Base-by-base conservation (phyloP, 2,797 vertebrate genomes). In the Callimico goeldii region DNA sequence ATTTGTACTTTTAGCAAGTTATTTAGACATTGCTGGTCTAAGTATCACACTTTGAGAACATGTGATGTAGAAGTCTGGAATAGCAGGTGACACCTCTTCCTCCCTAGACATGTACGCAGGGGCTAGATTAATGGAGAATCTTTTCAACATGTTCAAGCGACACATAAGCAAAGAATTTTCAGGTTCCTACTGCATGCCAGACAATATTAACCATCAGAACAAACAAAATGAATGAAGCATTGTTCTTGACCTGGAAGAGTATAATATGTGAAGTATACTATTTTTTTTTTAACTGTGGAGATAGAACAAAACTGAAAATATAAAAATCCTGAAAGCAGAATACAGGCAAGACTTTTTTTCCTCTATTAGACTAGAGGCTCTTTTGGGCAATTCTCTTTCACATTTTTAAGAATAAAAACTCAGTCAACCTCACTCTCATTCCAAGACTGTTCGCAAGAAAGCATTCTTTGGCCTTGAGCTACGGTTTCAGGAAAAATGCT, bases 341-440 rank as follows among this genome's bases (percentile, higher is more conserved):
- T 20, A 9, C 67, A 87, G 76, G n/a, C 41, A 90, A 94, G 84
- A 79, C 26, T 0, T 57, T 95, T 57, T 57, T 91, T 9, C 8
- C 8, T 95, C 0, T 79, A 88, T 85, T 85, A 83, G 24, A 80
- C 19, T 79, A 58, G 4, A 0, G 22, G 48, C 86, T 95, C 19
- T 33, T 33, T 67, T 48, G 64, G 33, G 58, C 55, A 75, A 93
- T 58, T 24, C 55, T 91, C n/a, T 94, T 91, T 24, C n/a, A 55
- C 39, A 89, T 92, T 94, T 94, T 96, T 43, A 96, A 58, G 26
- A 43, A 15, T 84, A 79, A 4, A 90, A 89, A 67, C 26, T 48
- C 1, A 0, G 33, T 79, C 61, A 75, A 48, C 46, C 14, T 91
- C 41, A 15, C 46, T 70, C 36, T 85, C 41, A 33, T 79, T 70